phyloP scores from a whole-genome alignment of 2,113 vertebrate species.

The Leptobrachium leishanense region DNA sequence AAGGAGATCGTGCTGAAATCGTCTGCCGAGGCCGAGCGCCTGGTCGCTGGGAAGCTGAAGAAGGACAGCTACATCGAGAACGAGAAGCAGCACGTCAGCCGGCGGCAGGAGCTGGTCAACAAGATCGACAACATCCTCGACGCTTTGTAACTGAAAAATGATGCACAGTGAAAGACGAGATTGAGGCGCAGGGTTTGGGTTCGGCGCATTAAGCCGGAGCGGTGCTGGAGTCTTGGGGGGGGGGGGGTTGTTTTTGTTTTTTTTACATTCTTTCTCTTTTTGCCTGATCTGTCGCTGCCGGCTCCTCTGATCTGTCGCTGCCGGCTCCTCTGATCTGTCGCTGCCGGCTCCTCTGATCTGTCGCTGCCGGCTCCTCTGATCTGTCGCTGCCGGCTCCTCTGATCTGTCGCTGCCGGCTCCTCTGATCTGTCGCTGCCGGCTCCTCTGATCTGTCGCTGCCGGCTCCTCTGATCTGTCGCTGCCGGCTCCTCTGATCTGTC shows the following conservation, averaged over 20 bases:
- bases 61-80: conserved; percentile 92
- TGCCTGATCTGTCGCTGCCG: neutral
- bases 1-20: conserved; percentile 93
- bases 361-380: no score
- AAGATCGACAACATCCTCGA: conserved; percentile 95
- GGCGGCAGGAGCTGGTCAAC: conserved; percentile 87
- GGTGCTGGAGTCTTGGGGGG: neutral
- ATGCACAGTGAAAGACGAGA: conserved; percentile 23
- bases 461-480: neutral
- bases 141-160: conserved; percentile 72
- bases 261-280: neutral
- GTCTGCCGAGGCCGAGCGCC: conserved; percentile 86
- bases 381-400: no score
- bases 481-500: neutral
- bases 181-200: conserved; percentile 21
- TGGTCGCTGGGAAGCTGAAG: conserved; percentile 95
- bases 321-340: neutral
- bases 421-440: no score
- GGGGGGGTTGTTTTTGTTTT: neutral
- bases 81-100: conserved; percentile 82
- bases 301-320: neutral
- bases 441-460: no score
- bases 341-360: no score
- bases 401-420: no score
- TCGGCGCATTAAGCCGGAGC: conserved; percentile 51